Conservation (phyloP, 2,888 invertebrate genomes). For the Plagodis dolabraria region DNA sequence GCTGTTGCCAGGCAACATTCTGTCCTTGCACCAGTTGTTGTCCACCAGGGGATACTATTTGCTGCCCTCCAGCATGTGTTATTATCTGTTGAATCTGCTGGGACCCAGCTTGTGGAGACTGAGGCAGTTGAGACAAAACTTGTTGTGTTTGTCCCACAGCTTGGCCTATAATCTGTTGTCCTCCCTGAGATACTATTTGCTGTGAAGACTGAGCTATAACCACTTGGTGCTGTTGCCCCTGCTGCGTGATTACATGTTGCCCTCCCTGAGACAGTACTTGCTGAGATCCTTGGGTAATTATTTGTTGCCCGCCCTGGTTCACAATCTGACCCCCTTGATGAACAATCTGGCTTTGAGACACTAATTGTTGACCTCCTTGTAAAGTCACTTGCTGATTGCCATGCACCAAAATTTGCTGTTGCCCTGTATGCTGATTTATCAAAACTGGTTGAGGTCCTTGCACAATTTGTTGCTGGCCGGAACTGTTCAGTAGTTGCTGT, state of each 20-base stretch:
- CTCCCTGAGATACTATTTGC: conserved; percentile 78
- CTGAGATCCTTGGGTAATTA: conserved; percentile 72
- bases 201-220: conserved; percentile 79
- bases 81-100: conserved; percentile 79
- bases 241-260: conserved; percentile 79
- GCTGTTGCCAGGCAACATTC: conserved; percentile 80
- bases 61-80: conserved; percentile 78
- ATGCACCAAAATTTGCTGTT: conserved; percentile 80
- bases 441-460: conserved; percentile 82
- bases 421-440: conserved; percentile 78
- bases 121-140: conserved; percentile 73
- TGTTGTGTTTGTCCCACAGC: conserved; percentile 71
- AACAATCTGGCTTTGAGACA: conserved; percentile 77
- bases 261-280: conserved; percentile 79
- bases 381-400: conserved; percentile 80
- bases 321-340: conserved; percentile 79
- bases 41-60: conserved; percentile 76
- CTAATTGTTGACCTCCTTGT: conserved; percentile 77
- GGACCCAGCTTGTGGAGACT: conserved; percentile 69
- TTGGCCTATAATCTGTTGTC: conserved; percentile 77
- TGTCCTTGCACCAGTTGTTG: conserved; percentile 77
- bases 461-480: conserved; percentile 80
- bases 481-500: conserved; percentile 85
- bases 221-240: conserved; percentile 79
- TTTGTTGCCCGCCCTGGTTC: conserved; percentile 76